These are phyloP conservation scores for Phalangium opilio DNA, from an alignment of 2,888 invertebrate species.

Conservation along the genomic window DNA sequence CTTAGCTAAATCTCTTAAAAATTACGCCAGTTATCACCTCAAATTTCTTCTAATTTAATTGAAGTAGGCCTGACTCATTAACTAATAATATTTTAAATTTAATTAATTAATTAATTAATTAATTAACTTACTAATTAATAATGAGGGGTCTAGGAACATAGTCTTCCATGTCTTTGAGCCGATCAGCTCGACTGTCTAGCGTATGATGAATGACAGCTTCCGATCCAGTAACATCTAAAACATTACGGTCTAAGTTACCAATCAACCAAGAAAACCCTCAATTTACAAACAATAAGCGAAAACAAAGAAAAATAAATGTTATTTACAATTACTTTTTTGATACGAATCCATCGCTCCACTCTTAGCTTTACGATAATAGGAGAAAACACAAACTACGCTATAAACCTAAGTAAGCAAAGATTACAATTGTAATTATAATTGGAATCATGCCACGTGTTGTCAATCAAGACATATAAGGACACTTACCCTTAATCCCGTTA, in stretches of 20 bases:
- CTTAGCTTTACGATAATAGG: slow-evolving; percentile 20
- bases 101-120: neutral
- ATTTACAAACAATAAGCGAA: too few relatives aligned
- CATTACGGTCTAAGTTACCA: too few relatives aligned
- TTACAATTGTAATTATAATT: neutral
- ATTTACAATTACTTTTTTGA: slow-evolving; percentile 13
- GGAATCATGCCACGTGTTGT: too few relatives aligned
- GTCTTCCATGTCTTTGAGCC: slow-evolving; percentile 13
- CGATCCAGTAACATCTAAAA: too few relatives aligned
- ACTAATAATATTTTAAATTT: neutral
- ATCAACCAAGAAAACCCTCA: too few relatives aligned
- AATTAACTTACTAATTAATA: slow-evolving; percentile 17
- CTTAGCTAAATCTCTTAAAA: too few relatives aligned
- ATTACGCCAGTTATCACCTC: neutral
- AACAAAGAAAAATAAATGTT: neutral
- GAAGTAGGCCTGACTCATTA: too few relatives aligned
- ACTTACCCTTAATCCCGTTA: slow-evolving; percentile 20
- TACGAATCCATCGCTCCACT: slow-evolving; percentile 14
- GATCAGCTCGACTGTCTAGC: slow-evolving; percentile 1
- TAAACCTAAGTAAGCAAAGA: slow-evolving; percentile 14
- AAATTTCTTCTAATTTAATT: neutral
- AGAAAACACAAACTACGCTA: slow-evolving; percentile 21
- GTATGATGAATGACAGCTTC: too few relatives aligned
- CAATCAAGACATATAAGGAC: too few relatives aligned
- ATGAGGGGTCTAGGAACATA: slow-evolving; percentile 11